Evolutionary conservation across 2,888 invertebrate genomes (phyloP).

Genomic region (Schrankia costaestrigalis): DNA sequence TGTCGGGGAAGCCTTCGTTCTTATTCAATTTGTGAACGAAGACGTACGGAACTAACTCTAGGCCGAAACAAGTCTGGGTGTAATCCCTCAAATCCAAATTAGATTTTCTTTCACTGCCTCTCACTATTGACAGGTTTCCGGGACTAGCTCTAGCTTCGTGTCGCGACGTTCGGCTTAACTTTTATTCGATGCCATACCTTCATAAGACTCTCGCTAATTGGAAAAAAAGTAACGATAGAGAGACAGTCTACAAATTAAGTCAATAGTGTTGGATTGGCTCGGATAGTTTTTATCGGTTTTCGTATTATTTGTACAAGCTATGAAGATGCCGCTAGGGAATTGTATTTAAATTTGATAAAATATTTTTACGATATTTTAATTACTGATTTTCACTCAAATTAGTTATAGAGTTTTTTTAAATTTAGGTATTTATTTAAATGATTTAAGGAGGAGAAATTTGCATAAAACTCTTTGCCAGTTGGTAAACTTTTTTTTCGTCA

Average conservation of each 20-base stretch:
- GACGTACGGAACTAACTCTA: conserved; percentile 56
- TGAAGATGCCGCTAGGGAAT: too few species aligned
- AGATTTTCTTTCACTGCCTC: conserved; percentile 76
- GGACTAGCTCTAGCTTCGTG: conserved; percentile 34
- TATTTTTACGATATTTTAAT: too few species aligned
- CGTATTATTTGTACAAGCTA: conserved; percentile 4
- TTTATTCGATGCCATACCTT: conserved; percentile 41
- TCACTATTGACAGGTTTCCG: conserved; percentile 71
- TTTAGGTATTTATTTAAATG: too few species aligned
- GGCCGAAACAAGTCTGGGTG: conserved; percentile 75
- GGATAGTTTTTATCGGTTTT: conserved; percentile 11
- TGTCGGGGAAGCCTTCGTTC: conserved; percentile 51
- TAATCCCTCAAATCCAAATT: conserved; percentile 80
- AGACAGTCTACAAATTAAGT: conserved; percentile 23
- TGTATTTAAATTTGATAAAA: too few species aligned
- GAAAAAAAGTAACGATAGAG: conserved; percentile 43
- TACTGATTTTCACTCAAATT: too few species aligned
- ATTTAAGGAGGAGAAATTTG: too few species aligned
- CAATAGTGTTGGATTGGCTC: conserved; percentile 20
- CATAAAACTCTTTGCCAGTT: too few species aligned
- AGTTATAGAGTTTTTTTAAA: too few species aligned
- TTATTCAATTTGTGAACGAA: conserved; percentile 65
- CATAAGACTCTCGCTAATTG: conserved; percentile 45
- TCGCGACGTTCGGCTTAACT: conserved; percentile 46
- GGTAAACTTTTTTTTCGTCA: too few species aligned